These are phyloP conservation scores for Petrocephalus microphthalmus DNA, from an alignment of 2,113 vertebrate species.

Conservation along the genomic window DNA sequence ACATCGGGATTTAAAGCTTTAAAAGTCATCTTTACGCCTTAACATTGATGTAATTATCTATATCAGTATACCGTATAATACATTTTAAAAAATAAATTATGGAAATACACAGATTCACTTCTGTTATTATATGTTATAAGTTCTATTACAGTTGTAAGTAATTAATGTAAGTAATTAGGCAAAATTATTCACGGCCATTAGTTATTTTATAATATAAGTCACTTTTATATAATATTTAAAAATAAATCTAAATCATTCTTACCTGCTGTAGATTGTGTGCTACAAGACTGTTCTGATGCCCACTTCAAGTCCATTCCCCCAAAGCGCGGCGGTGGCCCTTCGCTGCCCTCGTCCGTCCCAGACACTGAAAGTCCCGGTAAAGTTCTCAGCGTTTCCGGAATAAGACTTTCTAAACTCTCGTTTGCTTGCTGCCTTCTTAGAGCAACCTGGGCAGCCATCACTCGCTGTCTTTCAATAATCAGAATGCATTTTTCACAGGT, in stretches of 20 bases:
- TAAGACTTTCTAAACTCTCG: conserved; percentile 89
- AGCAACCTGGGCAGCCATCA: conserved; percentile 95
- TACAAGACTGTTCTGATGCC: conserved; percentile 45
- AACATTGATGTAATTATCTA: neutral
- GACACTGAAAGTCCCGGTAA: conserved; percentile 62
- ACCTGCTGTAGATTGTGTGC: conserved; percentile 27
- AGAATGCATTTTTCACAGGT: conserved; percentile 96
- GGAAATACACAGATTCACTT: no score
- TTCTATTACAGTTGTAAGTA: no score
- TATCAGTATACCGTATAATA: neutral
- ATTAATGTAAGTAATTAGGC: neutral
- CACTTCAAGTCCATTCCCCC: conserved; percentile 56
- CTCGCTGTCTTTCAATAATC: conserved; percentile 91
- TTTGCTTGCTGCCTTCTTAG: conserved; percentile 88
- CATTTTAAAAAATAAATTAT: neutral
- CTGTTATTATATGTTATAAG: no score
- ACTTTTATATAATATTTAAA: neutral
- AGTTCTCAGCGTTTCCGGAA: conserved; percentile 79
- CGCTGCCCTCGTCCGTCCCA: conserved; percentile 40
- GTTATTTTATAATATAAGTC: neutral
- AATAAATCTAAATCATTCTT: conserved; percentile 10
- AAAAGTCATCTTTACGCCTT: neutral
- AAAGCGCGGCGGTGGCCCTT: conserved; percentile 31
- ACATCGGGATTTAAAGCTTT: neutral
- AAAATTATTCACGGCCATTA: neutral